phyloP scores from a whole-genome alignment of 2,888 invertebrate species.

The Melinaea menophilus region DNA sequence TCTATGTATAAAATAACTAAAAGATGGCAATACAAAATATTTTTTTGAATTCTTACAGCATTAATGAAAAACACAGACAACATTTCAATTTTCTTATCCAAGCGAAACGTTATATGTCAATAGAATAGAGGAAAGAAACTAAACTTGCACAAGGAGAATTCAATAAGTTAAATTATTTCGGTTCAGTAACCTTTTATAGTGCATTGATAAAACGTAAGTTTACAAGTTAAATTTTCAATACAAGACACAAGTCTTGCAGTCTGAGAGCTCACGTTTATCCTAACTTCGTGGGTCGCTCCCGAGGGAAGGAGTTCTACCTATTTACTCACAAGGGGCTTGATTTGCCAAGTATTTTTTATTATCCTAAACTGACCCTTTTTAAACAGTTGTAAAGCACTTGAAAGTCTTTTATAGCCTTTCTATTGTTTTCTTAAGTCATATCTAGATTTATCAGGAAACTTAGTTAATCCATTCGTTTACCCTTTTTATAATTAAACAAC shows the following conservation, averaged over 20 bases:
- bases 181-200: not conserved
- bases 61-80: no score
- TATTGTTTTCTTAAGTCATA: not conserved
- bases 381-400: conserved; percentile 3
- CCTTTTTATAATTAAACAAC: no score
- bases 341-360: conserved; percentile 16
- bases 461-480: not conserved
- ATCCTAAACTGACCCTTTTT: conserved; percentile 5
- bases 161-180: not conserved
- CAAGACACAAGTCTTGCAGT: conserved; percentile 3
- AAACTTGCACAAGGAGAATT: no score
- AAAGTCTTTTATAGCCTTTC: not conserved
- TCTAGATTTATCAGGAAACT: not conserved
- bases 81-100: no score
- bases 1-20: no score
- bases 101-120: no score
- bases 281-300: conserved; percentile 18
- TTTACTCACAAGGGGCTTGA: conserved; percentile 16
- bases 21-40: no score
- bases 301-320: conserved; percentile 19
- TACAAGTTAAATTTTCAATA: not conserved
- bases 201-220: not conserved
- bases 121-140: no score
- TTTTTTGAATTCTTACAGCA: no score
- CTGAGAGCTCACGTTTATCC: conserved; percentile 5